phyloP scores from a whole-genome alignment of 92 coral and sea anemone species.

The Muricea muricata region DNA sequence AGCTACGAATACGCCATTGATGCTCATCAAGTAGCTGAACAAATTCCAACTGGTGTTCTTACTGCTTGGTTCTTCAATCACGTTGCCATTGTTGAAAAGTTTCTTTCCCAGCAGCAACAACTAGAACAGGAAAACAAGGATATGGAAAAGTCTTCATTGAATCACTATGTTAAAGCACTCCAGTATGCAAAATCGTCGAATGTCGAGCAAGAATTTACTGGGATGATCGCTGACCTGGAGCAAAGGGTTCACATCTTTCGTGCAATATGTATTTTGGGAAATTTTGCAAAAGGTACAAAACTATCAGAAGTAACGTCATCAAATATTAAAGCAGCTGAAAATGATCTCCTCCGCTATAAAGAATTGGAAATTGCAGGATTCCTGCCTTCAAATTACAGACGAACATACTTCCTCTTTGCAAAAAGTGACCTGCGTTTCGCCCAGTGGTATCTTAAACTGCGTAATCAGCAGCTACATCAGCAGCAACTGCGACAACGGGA shows the following conservation, averaged over 20 bases:
- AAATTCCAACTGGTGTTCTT: neutral
- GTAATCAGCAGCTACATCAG: neutral
- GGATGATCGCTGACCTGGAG: neutral
- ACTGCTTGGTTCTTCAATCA: conserved; percentile 1
- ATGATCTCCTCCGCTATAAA: neutral
- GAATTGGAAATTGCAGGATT: neutral
- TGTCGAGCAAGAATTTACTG: neutral
- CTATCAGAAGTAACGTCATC: neutral
- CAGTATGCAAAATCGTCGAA: neutral
- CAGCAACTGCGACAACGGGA: neutral
- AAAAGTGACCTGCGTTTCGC: neutral
- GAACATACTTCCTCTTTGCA: neutral
- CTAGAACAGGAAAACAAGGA: neutral
- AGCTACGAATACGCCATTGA: neutral
- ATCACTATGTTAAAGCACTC: neutral
- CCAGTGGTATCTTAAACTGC: neutral
- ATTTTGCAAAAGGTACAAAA: neutral
- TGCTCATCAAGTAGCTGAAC: neutral
- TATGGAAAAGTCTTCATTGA: neutral
- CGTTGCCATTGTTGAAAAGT: neutral
- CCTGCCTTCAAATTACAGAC: neutral
- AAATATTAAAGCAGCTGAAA: neutral
- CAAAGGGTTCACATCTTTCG: neutral
- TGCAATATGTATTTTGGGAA: neutral
- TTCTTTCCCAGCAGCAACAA: neutral